A percentile compares a stretch with the other conserved stretches of the same genome.
Conservation (phyloP, 2,113 vertebrate species). For the Hippocampus guttulatus region DNA sequence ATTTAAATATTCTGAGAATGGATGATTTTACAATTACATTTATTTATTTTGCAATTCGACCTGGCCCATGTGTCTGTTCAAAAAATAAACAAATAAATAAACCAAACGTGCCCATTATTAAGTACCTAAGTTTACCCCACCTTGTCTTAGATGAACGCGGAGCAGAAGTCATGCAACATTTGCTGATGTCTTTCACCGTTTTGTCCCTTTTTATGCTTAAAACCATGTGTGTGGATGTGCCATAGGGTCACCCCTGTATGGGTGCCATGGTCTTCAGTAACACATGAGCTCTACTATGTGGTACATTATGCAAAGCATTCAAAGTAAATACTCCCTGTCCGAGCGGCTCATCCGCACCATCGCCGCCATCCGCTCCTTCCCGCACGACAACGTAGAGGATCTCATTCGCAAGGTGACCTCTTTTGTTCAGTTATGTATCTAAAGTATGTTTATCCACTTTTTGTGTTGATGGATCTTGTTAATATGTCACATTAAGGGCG, state of each 20-base stretch:
- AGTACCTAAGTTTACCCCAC: background rate
- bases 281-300: constrained; percentile 81
- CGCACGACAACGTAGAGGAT: constrained; percentile 92
- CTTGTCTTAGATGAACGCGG: background rate
- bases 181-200: background rate
- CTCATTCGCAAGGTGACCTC: constrained; percentile 86
- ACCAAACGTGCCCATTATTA: background rate
- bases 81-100: background rate
- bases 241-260: constrained; percentile 39
- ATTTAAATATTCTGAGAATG: too few species aligned
- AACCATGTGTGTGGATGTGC: background rate
- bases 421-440: background rate
- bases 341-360: constrained; percentile 94
- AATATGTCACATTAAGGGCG: constrained; percentile 71
- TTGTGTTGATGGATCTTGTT: background rate
- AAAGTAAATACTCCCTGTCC: constrained; percentile 94
- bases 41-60: background rate
- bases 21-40: background rate
- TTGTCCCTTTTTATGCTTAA: background rate
- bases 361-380: constrained; percentile 93
- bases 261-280: constrained; percentile 75
- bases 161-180: background rate
- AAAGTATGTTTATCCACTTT: background rate
- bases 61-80: background rate
- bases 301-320: constrained; percentile 96